Evolutionary conservation across 2,797 vertebrate species (phyloP).

Genomic region (Perodicticus potto): DNA sequence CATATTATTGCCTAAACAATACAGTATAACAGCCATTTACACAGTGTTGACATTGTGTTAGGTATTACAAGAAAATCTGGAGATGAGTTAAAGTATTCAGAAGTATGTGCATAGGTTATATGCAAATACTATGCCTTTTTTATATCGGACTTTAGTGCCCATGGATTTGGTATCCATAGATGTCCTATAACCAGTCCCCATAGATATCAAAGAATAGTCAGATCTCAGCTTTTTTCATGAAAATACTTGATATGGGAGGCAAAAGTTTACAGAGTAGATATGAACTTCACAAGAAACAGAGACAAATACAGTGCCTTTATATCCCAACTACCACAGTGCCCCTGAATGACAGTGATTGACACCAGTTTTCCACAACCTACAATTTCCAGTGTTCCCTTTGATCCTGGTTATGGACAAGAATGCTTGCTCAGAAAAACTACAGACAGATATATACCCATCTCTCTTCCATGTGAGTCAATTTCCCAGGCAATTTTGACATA

Average conservation of each 20-base stretch:
- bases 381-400: background rate
- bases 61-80: background rate
- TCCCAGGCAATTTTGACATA: background rate
- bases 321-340: background rate
- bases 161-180: background rate
- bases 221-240: background rate
- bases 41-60: background rate
- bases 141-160: background rate
- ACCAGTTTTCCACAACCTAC: background rate
- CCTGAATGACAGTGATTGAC: no score
- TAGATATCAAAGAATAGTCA: background rate
- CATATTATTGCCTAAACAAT: background rate
- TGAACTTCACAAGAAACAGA: background rate
- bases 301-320: background rate
- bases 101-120: background rate
- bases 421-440: background rate
- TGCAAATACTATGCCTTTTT: background rate
- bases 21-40: background rate
- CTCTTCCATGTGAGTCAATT: background rate
- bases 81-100: background rate
- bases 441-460: background rate
- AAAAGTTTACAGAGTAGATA: background rate
- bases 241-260: background rate
- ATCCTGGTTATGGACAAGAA: background rate
- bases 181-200: background rate